Conservation (phyloP, 2,888 invertebrate species). For the Sepioteuthis lessoniana region DNA sequence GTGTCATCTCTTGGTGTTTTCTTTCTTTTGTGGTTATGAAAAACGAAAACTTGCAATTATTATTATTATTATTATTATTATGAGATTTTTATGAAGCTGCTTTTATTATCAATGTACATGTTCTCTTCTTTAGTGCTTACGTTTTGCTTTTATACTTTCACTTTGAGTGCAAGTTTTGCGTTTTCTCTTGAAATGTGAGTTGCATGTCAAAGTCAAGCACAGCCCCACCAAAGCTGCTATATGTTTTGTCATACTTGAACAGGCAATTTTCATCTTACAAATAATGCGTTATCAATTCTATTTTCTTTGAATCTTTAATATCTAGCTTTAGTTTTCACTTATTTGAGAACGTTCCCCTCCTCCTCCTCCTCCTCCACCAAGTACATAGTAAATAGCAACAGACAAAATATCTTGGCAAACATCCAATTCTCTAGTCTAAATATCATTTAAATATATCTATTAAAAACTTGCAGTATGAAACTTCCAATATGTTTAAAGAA, state of each 20-base stretch:
- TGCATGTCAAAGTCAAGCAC: constrained; percentile 9
- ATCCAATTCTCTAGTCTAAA: too few species aligned
- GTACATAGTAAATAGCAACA: too few species aligned
- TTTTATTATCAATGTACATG: background rate
- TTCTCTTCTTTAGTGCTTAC: background rate
- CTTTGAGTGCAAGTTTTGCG: too few species aligned
- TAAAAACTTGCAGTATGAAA: too few species aligned
- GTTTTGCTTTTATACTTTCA: background rate
- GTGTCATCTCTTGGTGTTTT: too few species aligned
- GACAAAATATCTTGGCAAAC: too few species aligned
- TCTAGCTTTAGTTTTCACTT: background rate
- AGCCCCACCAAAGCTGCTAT: background rate
- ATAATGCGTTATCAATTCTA: too few species aligned
- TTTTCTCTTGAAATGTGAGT: background rate
- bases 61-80: too few species aligned
- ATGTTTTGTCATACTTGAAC: background rate
- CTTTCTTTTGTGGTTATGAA: background rate
- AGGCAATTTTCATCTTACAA: background rate
- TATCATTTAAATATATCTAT: too few species aligned
- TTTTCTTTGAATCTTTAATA: background rate
- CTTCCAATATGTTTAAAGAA: too few species aligned
- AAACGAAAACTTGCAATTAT: background rate
- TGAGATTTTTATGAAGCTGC: background rate
- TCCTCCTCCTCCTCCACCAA: too few species aligned
- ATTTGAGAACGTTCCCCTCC: background rate